Conservation (phyloP, 2,113 vertebrate species). For the Ceuthmochares aereus region DNA sequence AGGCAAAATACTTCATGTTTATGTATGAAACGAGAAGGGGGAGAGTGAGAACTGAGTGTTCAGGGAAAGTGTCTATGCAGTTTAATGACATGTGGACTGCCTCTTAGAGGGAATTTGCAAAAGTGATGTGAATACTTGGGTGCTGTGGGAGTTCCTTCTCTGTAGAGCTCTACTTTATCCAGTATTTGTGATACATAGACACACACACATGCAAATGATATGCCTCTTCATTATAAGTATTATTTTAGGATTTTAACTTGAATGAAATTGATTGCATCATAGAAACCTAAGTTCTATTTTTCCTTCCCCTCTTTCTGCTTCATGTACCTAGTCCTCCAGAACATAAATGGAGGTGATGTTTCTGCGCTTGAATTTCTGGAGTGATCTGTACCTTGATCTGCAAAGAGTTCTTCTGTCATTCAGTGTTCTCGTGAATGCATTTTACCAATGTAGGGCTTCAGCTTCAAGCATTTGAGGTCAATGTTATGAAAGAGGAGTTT, state of each 20-base stretch:
- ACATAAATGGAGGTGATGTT: not conserved
- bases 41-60: not conserved
- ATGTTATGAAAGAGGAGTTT: not conserved
- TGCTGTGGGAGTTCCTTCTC: not conserved
- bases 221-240: not conserved
- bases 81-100: not conserved
- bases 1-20: not conserved
- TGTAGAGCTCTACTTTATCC: not conserved
- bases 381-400: not conserved
- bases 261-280: not conserved
- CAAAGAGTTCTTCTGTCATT: not conserved
- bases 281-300: not conserved
- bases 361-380: not conserved
- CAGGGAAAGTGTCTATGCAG: not conserved
- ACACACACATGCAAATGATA: rapidly evolving
- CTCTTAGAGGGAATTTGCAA: not conserved
- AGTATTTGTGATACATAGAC: not conserved
- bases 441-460: not conserved
- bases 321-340: not conserved
- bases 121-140: not conserved
- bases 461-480: not conserved
- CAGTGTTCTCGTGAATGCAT: not conserved
- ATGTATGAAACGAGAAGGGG: not conserved
- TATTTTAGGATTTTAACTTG: not conserved
- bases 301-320: not conserved